Conservation (phyloP, 2,797 vertebrate species). For the Hypotaenidia philippensis region DNA sequence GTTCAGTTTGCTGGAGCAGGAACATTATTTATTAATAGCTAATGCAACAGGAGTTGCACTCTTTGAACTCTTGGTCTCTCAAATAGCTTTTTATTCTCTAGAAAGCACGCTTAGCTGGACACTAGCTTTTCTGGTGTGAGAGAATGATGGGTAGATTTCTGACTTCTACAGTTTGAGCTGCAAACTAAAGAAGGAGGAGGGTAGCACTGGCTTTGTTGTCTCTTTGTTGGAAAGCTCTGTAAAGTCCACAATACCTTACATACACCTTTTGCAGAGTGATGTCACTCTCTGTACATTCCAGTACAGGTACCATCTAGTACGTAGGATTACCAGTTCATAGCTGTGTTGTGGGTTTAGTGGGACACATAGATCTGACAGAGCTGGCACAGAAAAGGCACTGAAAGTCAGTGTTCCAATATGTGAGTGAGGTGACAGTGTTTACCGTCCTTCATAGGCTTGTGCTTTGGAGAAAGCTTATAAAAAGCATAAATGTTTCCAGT, state of each 20-base stretch:
- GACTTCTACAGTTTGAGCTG: background rate
- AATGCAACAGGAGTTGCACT: background rate
- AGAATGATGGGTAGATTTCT: background rate
- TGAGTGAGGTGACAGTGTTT: background rate
- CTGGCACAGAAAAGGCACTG: background rate
- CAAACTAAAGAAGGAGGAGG: background rate
- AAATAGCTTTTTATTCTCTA: background rate
- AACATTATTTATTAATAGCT: background rate
- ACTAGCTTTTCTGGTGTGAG: background rate
- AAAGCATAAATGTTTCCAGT: background rate
- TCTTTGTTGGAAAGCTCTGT: background rate
- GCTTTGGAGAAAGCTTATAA: background rate
- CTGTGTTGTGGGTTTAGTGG: background rate
- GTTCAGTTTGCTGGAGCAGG: background rate
- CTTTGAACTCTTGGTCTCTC: background rate
- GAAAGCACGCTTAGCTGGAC: background rate
- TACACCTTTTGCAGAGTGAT: background rate
- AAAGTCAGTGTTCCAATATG: background rate
- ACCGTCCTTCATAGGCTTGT: background rate
- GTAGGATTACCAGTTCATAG: background rate
- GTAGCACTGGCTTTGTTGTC: background rate
- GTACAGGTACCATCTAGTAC: background rate
- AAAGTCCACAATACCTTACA: background rate
- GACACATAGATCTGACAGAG: background rate
- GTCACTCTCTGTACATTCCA: background rate